These are phyloP conservation scores for Philonicus albiceps DNA, from an alignment of 2,888 invertebrate genomes.

Conservation along the genomic window DNA sequence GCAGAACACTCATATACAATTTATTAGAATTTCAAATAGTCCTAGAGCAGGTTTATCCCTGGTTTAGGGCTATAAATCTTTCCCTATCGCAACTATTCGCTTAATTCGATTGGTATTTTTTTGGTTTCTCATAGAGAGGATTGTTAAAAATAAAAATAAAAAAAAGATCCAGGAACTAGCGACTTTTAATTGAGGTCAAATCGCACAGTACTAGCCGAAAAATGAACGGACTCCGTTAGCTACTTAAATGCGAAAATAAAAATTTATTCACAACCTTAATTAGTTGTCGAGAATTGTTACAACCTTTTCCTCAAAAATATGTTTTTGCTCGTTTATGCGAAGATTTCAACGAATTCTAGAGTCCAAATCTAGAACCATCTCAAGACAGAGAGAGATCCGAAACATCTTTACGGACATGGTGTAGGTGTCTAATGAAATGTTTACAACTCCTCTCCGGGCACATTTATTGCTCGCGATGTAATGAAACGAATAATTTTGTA, in stretches of 20 bases:
- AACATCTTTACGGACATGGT: neutral
- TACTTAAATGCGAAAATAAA: neutral
- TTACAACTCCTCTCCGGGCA: neutral
- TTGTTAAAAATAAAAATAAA: neutral
- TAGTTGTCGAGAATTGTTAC: neutral
- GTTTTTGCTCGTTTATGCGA: neutral
- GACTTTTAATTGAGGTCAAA: neutral
- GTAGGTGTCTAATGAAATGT: constrained; percentile 35
- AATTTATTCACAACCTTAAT: neutral
- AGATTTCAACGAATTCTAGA: neutral
- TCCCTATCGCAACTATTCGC: neutral
- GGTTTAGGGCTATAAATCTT: neutral
- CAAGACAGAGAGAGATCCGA: neutral
- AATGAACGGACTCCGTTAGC: neutral
- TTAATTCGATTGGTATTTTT: neutral
- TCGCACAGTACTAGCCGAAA: neutral
- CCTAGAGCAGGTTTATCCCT: neutral
- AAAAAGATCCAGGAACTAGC: neutral
- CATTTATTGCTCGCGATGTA: neutral
- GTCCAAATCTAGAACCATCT: neutral
- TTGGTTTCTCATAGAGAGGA: neutral
- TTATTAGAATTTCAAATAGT: neutral
- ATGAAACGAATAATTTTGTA: neutral
- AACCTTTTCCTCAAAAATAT: neutral
- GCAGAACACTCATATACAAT: neutral